Evolutionary conservation across 2,113 vertebrate species (phyloP), one percentile per base, ranked within the genome.

Genomic region (Podarcis cretensis): DNA sequence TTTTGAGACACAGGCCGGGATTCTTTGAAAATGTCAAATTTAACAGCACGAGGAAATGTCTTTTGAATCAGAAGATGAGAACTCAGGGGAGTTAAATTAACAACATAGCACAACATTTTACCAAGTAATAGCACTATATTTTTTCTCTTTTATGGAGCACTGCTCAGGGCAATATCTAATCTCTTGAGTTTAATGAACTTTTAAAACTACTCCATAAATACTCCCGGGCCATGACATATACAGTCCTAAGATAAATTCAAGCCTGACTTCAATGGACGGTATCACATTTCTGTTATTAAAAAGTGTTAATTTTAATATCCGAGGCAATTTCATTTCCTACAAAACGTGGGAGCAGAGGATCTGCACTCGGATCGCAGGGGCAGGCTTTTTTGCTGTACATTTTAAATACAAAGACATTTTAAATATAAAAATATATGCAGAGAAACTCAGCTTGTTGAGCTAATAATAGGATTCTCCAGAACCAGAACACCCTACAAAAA

Each of bases 101-200:
- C 96, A 95, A 92, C 95, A 90, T 82, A 95, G 95, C 94, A 96
- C 96, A 97, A 95, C 96, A 95, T 96, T 95, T 95, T 93, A 95
- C 97, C 96, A 93, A 96, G 96, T 93, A 95, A 96, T 94, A 95
- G 96, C 95, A 90, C 95, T 93, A 85, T 95, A 94, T 95, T 96
- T 97, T 96, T 96, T 95, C 95, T 95, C 96, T 95, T 95, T 97
- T 95, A 96, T 93, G 96, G 97, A 96, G 94, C 92, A 77, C 91
- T 90, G 96, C 96, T 94, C 90, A 0, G 95, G 96, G 97, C 96
- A 93, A 92, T 94, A 96, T 93, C 96, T 97, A 96, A 97, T 97
- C 96, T 97, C 96, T 92, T 78, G 95, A 96, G 96, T 95, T 97
- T 97, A 97, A 98, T 97, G 96, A 98, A 97, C 97, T 97, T 97